These are phyloP conservation scores for Microchirus variegatus DNA, from an alignment of 2,797 vertebrate genomes.

Conservation along the genomic window DNA sequence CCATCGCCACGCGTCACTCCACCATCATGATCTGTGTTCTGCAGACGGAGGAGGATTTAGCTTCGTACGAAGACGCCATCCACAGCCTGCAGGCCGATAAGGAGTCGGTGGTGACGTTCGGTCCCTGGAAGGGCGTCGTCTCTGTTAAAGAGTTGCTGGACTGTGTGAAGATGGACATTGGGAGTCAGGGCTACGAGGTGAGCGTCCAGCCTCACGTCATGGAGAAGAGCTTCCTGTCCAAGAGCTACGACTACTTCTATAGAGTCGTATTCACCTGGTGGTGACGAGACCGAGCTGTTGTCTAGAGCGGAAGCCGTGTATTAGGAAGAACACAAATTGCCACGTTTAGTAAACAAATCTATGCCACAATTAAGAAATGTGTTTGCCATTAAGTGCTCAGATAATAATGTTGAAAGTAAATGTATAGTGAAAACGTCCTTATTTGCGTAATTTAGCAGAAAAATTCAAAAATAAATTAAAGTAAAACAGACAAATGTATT, in stretches of 20 bases:
- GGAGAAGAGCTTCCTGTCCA: conserved; percentile 84
- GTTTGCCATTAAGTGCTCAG: too few relatives aligned
- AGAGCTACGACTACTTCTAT: conserved; percentile 84
- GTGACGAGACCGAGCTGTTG: conserved; percentile 63
- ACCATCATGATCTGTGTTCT: conserved; percentile 85
- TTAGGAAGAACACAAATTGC: neutral
- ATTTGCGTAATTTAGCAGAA: too few relatives aligned
- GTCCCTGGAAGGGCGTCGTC: conserved; percentile 87
- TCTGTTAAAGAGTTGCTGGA: conserved; percentile 84
- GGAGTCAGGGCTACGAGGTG: conserved; percentile 86
- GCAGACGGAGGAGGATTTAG: conserved; percentile 81
- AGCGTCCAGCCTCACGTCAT: conserved; percentile 65
- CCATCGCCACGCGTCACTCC: conserved; percentile 84
- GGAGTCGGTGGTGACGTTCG: conserved; percentile 91
- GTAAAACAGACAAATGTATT: too few relatives aligned
- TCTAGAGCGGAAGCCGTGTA: neutral
- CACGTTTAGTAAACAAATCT: neutral
- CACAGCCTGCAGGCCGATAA: conserved; percentile 81
- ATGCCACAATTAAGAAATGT: too few relatives aligned
- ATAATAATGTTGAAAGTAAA: too few relatives aligned
- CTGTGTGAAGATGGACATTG: conserved; percentile 88
- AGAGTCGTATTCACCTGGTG: conserved; percentile 91
- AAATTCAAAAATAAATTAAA: too few relatives aligned
- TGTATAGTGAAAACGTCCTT: too few relatives aligned
- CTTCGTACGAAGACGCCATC: conserved; percentile 78